These are phyloP conservation scores for Drosophila mimetica DNA, from an alignment of 2,888 invertebrate species.

Conservation along the genomic window DNA sequence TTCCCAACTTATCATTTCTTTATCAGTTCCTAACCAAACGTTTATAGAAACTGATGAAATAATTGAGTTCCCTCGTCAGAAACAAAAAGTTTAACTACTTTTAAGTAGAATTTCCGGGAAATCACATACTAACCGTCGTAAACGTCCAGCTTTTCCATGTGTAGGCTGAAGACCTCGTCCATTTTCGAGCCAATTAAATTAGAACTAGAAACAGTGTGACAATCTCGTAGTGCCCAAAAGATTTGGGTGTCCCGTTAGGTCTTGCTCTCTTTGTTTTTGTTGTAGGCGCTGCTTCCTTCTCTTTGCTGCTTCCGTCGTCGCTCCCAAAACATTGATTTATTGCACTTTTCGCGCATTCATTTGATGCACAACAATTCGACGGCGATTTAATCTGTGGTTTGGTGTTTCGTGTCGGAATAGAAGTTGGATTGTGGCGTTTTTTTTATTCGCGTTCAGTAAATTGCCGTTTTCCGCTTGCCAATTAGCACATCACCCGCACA, in stretches of 20 bases:
- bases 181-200: conserved; percentile 60
- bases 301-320: conserved; percentile 17
- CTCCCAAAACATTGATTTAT: conserved; percentile 64
- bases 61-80: background rate
- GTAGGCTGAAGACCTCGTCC: conserved; percentile 83
- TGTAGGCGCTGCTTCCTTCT: conserved; percentile 57
- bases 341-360: conserved; percentile 53
- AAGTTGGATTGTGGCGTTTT: conserved; percentile 14
- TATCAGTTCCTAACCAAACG: too few species aligned
- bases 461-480: conserved; percentile 48
- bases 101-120: conserved; percentile 4
- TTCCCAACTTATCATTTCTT: too few species aligned
- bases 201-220: conserved; percentile 29
- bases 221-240: conserved; percentile 30
- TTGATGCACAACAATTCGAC: conserved; percentile 10
- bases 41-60: too few species aligned
- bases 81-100: background rate
- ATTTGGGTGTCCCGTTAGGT: conserved; percentile 46
- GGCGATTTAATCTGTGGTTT: conserved; percentile 22
- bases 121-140: conserved; percentile 79
- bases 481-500: conserved; percentile 54
- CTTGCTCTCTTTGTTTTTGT: conserved; percentile 57
- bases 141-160: conserved; percentile 83
- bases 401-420: conserved; percentile 15
- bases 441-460: conserved; percentile 28